Evolutionary conservation across 2,113 vertebrate species (phyloP).

Genomic region (Pavo muticus): DNA sequence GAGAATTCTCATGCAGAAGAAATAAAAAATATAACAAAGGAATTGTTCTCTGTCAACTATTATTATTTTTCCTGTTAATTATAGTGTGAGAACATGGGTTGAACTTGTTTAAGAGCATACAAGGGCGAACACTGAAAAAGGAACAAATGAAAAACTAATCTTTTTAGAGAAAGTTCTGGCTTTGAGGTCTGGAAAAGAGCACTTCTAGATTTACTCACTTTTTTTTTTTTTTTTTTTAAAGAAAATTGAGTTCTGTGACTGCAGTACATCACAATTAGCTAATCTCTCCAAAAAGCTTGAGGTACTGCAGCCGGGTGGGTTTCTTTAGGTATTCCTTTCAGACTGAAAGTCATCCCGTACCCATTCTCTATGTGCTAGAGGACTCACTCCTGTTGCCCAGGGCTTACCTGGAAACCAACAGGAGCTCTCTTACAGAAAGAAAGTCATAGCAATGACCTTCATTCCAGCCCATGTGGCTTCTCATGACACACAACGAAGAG

Average conservation of each 20-base stretch:
- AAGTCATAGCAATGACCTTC: not conserved
- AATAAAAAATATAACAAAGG: not conserved
- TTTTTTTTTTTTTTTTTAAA: not conserved
- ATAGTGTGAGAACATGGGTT: not conserved
- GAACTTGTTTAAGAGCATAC: not conserved
- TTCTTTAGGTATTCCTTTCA: not conserved
- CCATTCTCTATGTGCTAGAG: not conserved
- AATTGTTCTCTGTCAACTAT: not conserved
- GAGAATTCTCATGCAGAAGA: not conserved
- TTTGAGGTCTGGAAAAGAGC: not conserved
- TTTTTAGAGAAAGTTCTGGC: not conserved
- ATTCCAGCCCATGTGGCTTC: fast-evolving
- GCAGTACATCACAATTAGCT: not conserved
- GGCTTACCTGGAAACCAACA: not conserved
- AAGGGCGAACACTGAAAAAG: not conserved
- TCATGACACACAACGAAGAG: not conserved
- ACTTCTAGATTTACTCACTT: not conserved
- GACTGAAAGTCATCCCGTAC: not conserved
- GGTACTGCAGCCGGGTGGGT: not conserved
- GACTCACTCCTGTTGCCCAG: not conserved
- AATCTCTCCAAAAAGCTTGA: not conserved
- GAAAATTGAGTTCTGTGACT: not conserved
- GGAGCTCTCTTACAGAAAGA: not conserved
- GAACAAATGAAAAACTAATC: not conserved
- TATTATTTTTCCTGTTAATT: not conserved